Evolutionary conservation across 2,113 vertebrate species (phyloP).

Genomic region (Ameiurus melas): DNA sequence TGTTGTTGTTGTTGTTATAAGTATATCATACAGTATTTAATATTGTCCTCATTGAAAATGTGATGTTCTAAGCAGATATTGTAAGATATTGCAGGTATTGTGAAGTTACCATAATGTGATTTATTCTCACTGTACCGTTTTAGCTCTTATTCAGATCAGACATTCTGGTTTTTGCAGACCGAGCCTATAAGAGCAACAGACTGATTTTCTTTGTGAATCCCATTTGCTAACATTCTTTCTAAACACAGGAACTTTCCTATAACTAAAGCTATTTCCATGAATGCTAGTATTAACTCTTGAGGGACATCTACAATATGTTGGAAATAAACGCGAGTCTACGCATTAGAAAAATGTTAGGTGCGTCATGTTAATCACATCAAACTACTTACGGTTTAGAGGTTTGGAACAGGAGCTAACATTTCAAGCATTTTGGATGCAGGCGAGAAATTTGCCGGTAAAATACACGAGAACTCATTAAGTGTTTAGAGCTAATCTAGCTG

Average conservation of each 20-base stretch:
- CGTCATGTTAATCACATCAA: slow-evolving; percentile 59
- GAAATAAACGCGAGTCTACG: slow-evolving; percentile 32
- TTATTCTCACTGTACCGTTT: neutral
- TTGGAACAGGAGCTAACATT: slow-evolving; percentile 45
- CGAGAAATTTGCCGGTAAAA: slow-evolving; percentile 69
- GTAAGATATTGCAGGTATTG: too few relatives aligned
- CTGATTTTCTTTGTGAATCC: neutral
- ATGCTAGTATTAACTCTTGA: neutral
- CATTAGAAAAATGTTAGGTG: slow-evolving; percentile 46
- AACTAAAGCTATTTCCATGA: neutral
- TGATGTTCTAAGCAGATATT: neutral
- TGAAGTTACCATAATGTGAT: too few relatives aligned
- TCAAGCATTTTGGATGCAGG: slow-evolving; percentile 56
- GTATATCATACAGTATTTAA: neutral
- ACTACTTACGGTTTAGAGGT: slow-evolving; percentile 21
- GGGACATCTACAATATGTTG: slow-evolving; percentile 41
- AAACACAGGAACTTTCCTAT: neutral
- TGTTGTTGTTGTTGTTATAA: neutral
- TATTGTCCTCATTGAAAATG: neutral
- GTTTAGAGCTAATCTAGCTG: slow-evolving; percentile 57
- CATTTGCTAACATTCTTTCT: neutral
- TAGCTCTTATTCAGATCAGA: neutral
- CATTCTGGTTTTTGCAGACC: neutral
- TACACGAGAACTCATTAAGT: slow-evolving; percentile 64
- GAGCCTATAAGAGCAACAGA: neutral